These are phyloP conservation scores for Globicephala melas DNA, from an alignment of 2,113 vertebrate genomes.

Conservation along the genomic window DNA sequence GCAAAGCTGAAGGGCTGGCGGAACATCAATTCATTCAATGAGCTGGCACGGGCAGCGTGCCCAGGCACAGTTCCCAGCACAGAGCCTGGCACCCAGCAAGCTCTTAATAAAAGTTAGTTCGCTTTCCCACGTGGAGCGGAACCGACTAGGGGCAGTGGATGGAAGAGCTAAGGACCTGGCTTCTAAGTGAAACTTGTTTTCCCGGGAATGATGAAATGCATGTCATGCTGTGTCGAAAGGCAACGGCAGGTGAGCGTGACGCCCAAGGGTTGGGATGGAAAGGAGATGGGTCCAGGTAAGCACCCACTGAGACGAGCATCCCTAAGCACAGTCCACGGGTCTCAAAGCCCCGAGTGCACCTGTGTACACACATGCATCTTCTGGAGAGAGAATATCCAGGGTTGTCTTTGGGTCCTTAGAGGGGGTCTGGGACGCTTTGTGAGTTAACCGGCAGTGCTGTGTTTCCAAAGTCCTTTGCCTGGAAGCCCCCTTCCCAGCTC, in stretches of 20 bases:
- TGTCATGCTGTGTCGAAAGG: rapidly evolving
- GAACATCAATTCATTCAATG: background rate
- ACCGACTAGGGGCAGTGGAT: background rate
- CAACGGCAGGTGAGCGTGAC: rapidly evolving
- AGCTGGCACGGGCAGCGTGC: background rate
- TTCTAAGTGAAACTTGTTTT: background rate
- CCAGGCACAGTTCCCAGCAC: background rate
- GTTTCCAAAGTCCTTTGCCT: background rate
- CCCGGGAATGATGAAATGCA: rapidly evolving
- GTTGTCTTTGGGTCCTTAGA: background rate
- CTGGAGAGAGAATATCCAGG: background rate
- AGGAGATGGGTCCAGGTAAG: background rate
- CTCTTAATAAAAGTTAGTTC: background rate
- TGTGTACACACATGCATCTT: rapidly evolving
- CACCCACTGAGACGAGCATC: background rate
- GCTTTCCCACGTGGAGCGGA: rapidly evolving
- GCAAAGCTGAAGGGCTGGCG: background rate
- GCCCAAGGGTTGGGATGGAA: background rate
- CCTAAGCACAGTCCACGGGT: rapidly evolving
- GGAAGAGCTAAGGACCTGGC: background rate
- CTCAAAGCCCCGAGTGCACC: rapidly evolving
- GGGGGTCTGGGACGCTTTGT: background rate
- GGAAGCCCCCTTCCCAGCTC: background rate
- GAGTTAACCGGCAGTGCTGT: rapidly evolving
- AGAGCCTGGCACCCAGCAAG: background rate